These are phyloP conservation scores for Sciurus niger DNA, from an alignment of 2,113 vertebrate genomes.

Conservation along the genomic window DNA sequence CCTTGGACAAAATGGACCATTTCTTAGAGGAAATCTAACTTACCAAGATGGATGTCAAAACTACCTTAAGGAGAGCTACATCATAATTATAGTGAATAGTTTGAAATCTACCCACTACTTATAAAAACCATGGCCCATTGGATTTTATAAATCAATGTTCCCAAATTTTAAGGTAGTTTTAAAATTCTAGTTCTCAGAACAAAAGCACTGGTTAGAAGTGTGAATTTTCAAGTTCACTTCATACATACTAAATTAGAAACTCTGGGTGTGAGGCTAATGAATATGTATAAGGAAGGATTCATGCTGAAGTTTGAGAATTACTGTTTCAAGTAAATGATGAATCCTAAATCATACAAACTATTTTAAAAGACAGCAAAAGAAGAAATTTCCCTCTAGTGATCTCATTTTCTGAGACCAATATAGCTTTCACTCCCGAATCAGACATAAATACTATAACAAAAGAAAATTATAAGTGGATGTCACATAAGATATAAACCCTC, in stretches of 20 bases:
- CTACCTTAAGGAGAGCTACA: not conserved
- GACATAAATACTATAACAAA: slow-evolving; percentile 28
- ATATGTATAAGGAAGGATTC: slow-evolving; percentile 14
- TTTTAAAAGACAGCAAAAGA: not conserved
- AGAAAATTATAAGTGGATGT: not conserved
- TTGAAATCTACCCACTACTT: not conserved
- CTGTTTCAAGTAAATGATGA: slow-evolving; percentile 56
- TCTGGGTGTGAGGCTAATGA: not conserved
- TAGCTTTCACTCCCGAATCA: not conserved
- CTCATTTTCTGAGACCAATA: not conserved
- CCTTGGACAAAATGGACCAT: not conserved
- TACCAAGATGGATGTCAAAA: not conserved
- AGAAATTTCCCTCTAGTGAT: not conserved
- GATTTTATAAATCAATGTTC: not conserved
- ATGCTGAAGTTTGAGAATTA: slow-evolving; percentile 20
- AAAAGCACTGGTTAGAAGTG: not conserved
- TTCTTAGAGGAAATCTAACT: not conserved
- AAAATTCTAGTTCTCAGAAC: not conserved
- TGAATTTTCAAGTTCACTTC: slow-evolving; percentile 24
- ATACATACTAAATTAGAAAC: slow-evolving; percentile 50
- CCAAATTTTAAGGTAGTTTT: not conserved
- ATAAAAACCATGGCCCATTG: not conserved
- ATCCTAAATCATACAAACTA: not conserved
- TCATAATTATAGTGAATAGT: not conserved
- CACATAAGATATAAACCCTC: not conserved